Base-by-base conservation (phyloP, 2,888 invertebrate genomes). In the Pilophorus perplexus region DNA sequence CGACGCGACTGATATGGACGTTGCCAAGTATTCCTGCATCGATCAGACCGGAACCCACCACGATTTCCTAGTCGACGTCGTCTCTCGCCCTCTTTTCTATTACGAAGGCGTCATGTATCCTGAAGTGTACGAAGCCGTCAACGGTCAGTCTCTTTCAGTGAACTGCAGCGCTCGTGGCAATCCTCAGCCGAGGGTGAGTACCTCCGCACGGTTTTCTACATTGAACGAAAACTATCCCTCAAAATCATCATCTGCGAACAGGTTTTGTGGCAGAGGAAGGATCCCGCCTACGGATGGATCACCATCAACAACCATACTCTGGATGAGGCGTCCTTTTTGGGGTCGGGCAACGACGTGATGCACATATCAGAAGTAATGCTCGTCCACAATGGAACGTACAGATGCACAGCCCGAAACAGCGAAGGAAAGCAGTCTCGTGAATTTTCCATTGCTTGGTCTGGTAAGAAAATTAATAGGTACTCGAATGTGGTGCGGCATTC, bases 1-100 rank as follows among this genome's bases (percentile, higher is more conserved):
- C 78, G 75, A 80, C 69, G 80, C 78, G 27, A 73, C 75, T 50
- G 73, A 77, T 2, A 74, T 75, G 18, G 81, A 83, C 74, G 81
- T 81, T 12, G 85, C 84, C 0, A 79, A 80, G 69, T 85, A 85
- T 77, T 78, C 79, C 27, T 85, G 85, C 72, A 78, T 80, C 10
- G 85, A 83, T 74, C 73, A 74, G 1, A 81, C 80, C 0, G 85
- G 85, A 10, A 69, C 70, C 2, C 12, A 23, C 2, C 33, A 70
- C 12, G 69, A 72, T 27, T 69, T 73, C 8, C 42, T 54, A 23
- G 72, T 73, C 54, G 42, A 71, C 48, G 68, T 73, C n/a, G 44
- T 65, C 14, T 28, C 55, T 12, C 25, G 42, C 23, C 65, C 65
- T 4, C 20, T 55, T 22, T 23, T 46, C 12, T 59, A 59, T 16